A percentile compares a stretch with the other conserved stretches of the same genome.
Conservation (phyloP, 2,113 vertebrate species). For the Calonectris borealis region DNA sequence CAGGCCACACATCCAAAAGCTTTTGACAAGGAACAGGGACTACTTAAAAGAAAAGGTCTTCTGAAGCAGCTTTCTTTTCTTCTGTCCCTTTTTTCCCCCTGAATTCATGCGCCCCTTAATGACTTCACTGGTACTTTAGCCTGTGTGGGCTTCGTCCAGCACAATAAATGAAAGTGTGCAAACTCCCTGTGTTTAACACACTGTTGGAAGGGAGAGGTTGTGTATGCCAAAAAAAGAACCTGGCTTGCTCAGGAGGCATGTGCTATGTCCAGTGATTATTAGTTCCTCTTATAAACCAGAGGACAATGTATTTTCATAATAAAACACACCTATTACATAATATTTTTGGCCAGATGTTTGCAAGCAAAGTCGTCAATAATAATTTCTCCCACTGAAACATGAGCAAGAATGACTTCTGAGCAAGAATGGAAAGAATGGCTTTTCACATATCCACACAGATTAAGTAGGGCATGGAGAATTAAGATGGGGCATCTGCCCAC, state of each 20-base stretch:
- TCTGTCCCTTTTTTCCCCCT: neutral
- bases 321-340: neutral
- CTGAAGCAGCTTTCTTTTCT: constrained; percentile 24
- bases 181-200: neutral
- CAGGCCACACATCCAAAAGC: constrained; percentile 27
- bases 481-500: neutral
- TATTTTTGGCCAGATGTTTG: neutral
- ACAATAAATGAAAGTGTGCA: constrained; percentile 25
- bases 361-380: neutral
- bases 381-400: neutral
- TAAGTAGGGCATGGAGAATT: neutral
- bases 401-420: neutral
- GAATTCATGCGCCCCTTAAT: constrained; percentile 27
- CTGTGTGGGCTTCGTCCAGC: constrained; percentile 27
- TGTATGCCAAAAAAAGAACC: neutral
- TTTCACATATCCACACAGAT: neutral
- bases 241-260: neutral
- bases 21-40: constrained; percentile 57
- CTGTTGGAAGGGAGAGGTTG: neutral
- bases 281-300: neutral
- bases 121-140: constrained; percentile 22
- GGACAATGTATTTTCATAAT: neutral
- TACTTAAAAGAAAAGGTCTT: constrained; percentile 56
- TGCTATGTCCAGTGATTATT: neutral
- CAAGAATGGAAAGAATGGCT: neutral